Conservation (phyloP, 1,140 invertebrate genomes). For the Lordiphosa stackelbergi region DNA sequence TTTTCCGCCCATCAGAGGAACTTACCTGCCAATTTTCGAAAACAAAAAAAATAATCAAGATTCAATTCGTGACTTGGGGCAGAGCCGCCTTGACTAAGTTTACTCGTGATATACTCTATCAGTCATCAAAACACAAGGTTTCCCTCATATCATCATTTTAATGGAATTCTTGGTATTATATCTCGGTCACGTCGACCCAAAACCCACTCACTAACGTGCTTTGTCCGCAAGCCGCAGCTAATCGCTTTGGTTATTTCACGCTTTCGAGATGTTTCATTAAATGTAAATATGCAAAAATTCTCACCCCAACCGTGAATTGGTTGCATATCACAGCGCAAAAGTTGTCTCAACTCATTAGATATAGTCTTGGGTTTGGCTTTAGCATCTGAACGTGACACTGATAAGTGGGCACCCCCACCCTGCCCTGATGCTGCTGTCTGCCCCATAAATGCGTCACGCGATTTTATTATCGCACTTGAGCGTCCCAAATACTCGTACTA, state of each 20-base stretch:
- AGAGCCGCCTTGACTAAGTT: no score
- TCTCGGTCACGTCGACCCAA: slow-evolving; percentile 8
- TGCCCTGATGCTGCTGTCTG: background rate
- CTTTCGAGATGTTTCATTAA: slow-evolving; percentile 44
- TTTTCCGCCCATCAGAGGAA: no score
- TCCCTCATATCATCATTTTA: slow-evolving; percentile 16
- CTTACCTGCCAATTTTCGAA: no score
- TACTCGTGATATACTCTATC: no score
- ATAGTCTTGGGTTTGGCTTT: slow-evolving; percentile 6
- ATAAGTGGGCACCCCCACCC: slow-evolving; percentile 2
- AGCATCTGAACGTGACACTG: slow-evolving; percentile 7
- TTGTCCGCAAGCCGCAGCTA: slow-evolving; percentile 14
- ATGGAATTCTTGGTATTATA: slow-evolving; percentile 29
- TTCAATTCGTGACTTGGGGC: no score
- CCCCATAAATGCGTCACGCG: slow-evolving; percentile 35
- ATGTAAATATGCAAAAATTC: slow-evolving; percentile 33
- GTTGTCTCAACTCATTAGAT: slow-evolving; percentile 47
- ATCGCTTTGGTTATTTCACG: slow-evolving; percentile 22
- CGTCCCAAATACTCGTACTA: slow-evolving; percentile 29
- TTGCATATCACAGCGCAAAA: slow-evolving; percentile 22
- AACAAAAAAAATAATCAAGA: no score
- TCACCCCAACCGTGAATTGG: slow-evolving; percentile 19
- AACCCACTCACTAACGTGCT: slow-evolving; percentile 37
- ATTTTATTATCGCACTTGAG: slow-evolving; percentile 59
- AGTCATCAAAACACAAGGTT: slow-evolving; percentile 39